Base-by-base conservation (phyloP, 2,113 vertebrate species). In the Athene noctua region DNA sequence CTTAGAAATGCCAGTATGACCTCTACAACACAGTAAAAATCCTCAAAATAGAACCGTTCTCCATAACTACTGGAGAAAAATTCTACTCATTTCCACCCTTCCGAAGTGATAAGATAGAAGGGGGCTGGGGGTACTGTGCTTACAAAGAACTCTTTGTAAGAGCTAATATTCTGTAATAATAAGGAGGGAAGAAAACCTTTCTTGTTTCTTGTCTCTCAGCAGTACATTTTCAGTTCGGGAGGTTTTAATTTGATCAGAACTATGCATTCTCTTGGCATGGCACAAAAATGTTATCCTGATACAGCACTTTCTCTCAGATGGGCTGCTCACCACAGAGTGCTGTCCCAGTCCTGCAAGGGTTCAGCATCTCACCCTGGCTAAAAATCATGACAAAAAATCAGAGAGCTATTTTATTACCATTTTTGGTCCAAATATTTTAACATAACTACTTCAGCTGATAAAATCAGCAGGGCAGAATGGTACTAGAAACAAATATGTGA, bases 1-100 rank as follows among this genome's bases (percentile, higher is more conserved):
- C 85, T 96, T 77, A 86, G 88, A 96, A 97, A 97, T 95, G 88
- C 75, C 91, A 96, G 88, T 30, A 44, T 96, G 83, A 97, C 61
- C 85, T 96, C 90, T 49, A 75, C 46, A 74, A 90, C 4, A 40
- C 96, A 93, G 59, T 92, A 94, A 94, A 95, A 92, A 65, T 34
- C 75, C 57, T 95, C 67, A 96, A 97, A 96, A 94, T 94, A 94
- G 54, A 90, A 66, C 47, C 1, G 1, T 93, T 96, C 86, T 90
- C 59, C 77, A 40, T 86, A 90, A 86, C 32, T 86, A 77, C 83
- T 59, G 58, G 59, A 72, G 30, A 95, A 94, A 96, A 96, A 86
- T 77, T 89, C 88, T 86, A 54, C 61, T 91, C 52, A 94, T 89
- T 96, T 74, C 66, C 26, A 94, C 36, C 85, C 80, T 96, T 93